These are phyloP conservation scores for Tilapia sparmanii DNA, from an alignment of 2,113 vertebrate genomes.

Conservation along the genomic window DNA sequence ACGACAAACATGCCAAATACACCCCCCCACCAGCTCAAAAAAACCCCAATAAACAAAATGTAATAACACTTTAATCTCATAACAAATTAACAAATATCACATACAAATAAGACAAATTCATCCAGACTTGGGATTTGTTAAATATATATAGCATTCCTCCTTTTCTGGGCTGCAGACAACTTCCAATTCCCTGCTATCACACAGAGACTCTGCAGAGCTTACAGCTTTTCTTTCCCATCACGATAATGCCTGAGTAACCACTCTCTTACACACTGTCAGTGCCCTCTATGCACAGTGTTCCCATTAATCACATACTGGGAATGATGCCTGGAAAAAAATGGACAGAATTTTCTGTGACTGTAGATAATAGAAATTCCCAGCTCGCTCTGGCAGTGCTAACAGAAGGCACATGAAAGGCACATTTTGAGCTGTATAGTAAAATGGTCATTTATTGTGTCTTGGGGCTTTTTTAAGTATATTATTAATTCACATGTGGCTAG, in stretches of 20 bases:
- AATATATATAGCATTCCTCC: constrained; percentile 13
- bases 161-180: not conserved
- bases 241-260: not conserved
- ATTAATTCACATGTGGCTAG: not conserved
- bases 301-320: constrained; percentile 30
- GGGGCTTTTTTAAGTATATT: not conserved
- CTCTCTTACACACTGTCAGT: not conserved
- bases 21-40: not conserved
- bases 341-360: not conserved
- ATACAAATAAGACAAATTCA: not conserved
- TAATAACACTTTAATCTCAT: constrained; percentile 24
- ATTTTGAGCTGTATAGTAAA: not conserved
- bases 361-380: not conserved
- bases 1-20: not conserved
- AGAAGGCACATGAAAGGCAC: not conserved
- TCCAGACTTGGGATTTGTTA: not conserved
- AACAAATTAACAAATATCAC: not conserved
- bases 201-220: constrained; percentile 6
- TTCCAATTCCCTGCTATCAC: constrained; percentile 19
- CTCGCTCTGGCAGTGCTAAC: not conserved
- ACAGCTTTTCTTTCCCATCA: not conserved
- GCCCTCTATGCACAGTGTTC: not conserved
- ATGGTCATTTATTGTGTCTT: not conserved
- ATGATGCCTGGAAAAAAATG: not conserved
- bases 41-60: not conserved